phyloP scores from a whole-genome alignment of 2,888 invertebrate species.

The Desoria tigrina region DNA sequence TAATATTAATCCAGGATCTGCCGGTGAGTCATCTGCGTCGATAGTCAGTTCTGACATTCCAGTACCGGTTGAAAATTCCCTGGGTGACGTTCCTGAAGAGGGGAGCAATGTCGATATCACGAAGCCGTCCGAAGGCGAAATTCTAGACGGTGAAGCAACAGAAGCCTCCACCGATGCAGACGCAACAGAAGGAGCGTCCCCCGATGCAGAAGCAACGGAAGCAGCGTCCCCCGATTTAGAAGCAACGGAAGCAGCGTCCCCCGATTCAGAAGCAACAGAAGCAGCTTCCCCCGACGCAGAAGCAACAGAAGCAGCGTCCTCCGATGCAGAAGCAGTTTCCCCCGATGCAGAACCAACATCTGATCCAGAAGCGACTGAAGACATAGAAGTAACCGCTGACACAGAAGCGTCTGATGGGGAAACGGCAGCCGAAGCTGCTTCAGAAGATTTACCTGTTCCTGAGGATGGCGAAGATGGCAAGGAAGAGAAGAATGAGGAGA shows the following conservation, averaged over 20 bases:
- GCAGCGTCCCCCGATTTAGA: neutral
- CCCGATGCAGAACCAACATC: slow-evolving; percentile 11
- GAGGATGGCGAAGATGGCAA: slow-evolving; percentile 4
- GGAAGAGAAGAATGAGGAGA: slow-evolving; percentile 19
- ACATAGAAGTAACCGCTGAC: neutral
- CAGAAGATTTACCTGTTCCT: neutral
- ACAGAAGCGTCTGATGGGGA: neutral
- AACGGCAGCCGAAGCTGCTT: neutral
- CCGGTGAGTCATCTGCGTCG: neutral
- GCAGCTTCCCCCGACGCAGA: too few species aligned
- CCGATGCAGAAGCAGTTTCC: neutral
- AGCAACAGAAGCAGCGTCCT: neutral
- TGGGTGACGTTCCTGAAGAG: slow-evolving; percentile 8
- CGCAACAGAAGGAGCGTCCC: neutral
- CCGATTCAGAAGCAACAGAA: too few species aligned
- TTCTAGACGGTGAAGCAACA: too few species aligned
- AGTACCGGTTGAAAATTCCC: neutral
- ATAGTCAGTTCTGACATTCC: neutral
- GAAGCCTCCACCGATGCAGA: neutral
- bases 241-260: neutral
- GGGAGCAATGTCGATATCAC: neutral
- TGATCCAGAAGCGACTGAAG: neutral
- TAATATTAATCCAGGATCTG: neutral
- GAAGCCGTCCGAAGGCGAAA: too few species aligned
- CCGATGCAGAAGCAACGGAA: slow-evolving; percentile 5